Conservation (phyloP, 2,797 vertebrate genomes). For the Eptatretus atami region DNA sequence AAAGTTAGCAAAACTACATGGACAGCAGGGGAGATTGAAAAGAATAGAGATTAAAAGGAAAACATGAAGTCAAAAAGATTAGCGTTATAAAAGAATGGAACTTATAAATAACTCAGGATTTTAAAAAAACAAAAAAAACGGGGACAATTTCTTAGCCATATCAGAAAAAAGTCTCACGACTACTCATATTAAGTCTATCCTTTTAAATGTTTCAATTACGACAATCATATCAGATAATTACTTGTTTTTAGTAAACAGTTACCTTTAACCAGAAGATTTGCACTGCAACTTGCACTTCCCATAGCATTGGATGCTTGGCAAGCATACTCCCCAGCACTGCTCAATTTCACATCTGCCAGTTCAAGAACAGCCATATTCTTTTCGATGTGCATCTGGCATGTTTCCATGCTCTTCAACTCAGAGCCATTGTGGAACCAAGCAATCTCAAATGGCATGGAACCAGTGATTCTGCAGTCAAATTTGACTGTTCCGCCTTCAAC, state of each 20-base stretch:
- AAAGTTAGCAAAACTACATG: no score
- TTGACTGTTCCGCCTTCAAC: neutral
- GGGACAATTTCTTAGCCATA: no score
- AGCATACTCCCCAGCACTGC: conserved; percentile 47
- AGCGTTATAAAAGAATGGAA: no score
- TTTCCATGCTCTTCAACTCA: neutral
- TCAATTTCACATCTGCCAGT: neutral
- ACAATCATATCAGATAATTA: neutral
- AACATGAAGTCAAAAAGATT: no score
- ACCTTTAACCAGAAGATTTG: conserved; percentile 58
- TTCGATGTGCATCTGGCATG: neutral
- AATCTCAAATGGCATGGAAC: neutral
- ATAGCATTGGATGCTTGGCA: conserved; percentile 64
- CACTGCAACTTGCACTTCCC: conserved; percentile 39
- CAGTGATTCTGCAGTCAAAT: conserved; percentile 1
- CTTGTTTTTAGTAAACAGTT: conserved; percentile 16
- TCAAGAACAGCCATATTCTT: conserved; percentile 2
- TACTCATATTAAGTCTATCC: no score
- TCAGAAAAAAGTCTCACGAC: no score
- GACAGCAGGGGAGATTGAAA: no score
- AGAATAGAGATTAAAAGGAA: no score
- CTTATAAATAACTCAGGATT: no score
- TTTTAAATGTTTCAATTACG: no score
- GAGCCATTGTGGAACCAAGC: conserved; percentile 1
- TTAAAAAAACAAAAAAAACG: no score